Percentiles rank a stretch among this genome's conserved stretches.
phyloP scores from a whole-genome alignment of 2,113 vertebrate species.

The Prochilodus magdalenae region DNA sequence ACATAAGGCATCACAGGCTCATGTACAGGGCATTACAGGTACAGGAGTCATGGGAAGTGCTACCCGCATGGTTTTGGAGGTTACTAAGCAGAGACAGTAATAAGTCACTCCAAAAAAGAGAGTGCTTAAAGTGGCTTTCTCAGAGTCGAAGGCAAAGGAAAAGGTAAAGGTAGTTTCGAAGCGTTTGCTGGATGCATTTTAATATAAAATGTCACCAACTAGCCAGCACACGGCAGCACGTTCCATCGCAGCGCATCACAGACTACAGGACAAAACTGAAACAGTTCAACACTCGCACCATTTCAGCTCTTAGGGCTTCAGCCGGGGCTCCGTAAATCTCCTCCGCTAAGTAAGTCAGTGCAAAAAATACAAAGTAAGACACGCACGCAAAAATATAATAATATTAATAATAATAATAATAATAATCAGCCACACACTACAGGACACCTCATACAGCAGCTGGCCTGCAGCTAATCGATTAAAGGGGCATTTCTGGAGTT shows the following conservation, averaged over 20 bases:
- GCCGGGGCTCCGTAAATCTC: background rate
- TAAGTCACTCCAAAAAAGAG: constrained; percentile 48
- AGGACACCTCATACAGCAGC: constrained; percentile 68
- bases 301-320: background rate
- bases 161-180: constrained; percentile 18
- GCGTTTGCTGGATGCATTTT: constrained; percentile 58
- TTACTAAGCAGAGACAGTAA: constrained; percentile 57
- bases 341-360: constrained; percentile 69
- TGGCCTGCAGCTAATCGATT: constrained; percentile 81
- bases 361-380: constrained; percentile 72
- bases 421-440: constrained; percentile 55
- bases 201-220: constrained; percentile 66
- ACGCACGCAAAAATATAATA: constrained; percentile 38
- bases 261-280: constrained; percentile 24
- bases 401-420: constrained; percentile 36
- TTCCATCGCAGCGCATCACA: constrained; percentile 46
- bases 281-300: constrained; percentile 23
- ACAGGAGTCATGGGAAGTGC: too few species aligned
- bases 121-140: constrained; percentile 52
- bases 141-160: constrained; percentile 28
- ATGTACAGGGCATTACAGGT: too few species aligned
- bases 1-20: too few species aligned
- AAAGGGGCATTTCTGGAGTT: background rate
- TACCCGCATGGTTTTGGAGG: background rate
- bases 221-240: constrained; percentile 50